Conservation (phyloP, 2,888 invertebrate genomes). For the Phalera bucephala region DNA sequence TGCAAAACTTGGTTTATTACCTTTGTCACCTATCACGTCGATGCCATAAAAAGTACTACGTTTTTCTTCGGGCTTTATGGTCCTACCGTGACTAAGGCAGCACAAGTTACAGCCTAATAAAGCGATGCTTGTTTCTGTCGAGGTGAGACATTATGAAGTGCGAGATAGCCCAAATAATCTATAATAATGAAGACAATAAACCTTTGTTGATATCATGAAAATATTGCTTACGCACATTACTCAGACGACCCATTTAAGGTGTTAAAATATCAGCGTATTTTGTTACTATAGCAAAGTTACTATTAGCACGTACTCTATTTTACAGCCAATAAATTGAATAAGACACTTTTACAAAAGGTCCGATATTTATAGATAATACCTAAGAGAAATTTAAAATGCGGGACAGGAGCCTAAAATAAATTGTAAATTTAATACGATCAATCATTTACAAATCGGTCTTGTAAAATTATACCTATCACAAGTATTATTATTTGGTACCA, state of each 20-base stretch:
- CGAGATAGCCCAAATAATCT: constrained; percentile 1
- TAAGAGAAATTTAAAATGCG: no score
- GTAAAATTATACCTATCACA: no score
- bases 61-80: constrained; percentile 18
- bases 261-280: no score
- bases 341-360: no score
- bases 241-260: no score
- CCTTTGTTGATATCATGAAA: neutral
- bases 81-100: constrained; percentile 19
- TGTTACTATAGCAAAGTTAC: no score
- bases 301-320: no score
- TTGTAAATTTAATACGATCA: neutral
- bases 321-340: no score
- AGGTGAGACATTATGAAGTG: constrained; percentile 10
- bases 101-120: constrained; percentile 11
- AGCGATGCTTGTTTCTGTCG: constrained; percentile 6
- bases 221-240: neutral
- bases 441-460: constrained; percentile 4
- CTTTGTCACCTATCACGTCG: constrained; percentile 23
- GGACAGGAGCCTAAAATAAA: neutral
- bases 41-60: constrained; percentile 19
- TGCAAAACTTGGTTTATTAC: constrained; percentile 19
- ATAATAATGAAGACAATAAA: neutral
- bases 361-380: no score
- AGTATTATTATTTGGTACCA: no score